phyloP scores from a whole-genome alignment of 1,140 invertebrate genomes.

The Brachionus manjavacas region DNA sequence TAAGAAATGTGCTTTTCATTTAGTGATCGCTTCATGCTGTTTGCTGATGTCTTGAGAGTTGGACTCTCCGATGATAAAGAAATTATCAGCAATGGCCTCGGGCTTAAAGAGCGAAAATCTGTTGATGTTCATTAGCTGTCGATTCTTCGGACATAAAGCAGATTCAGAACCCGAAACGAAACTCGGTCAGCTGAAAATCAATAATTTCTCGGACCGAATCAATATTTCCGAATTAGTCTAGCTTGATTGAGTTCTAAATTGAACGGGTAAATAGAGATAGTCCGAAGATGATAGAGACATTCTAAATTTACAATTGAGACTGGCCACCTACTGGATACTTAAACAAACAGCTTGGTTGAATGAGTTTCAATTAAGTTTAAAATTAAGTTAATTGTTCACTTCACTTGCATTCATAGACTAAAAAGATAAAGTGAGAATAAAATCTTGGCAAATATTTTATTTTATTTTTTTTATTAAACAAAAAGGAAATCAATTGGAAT shows the following conservation, averaged over 20 bases:
- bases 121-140: constrained; percentile 1
- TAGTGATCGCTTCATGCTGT: constrained; percentile 5
- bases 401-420: constrained; percentile 3
- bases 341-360: constrained; percentile 6
- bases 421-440: neutral
- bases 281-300: neutral
- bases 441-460: neutral
- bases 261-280: neutral
- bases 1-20: neutral
- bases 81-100: neutral
- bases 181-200: constrained; percentile 8
- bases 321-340: constrained; percentile 9
- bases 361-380: constrained; percentile 9
- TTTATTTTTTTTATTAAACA: constrained; percentile 6
- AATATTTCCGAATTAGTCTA: constrained; percentile 12
- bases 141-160: neutral
- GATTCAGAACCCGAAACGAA: neutral
- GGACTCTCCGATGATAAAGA: neutral
- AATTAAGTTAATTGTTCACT: constrained; percentile 1
- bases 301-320: constrained; percentile 7
- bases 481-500: constrained; percentile 24
- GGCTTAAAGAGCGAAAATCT: neutral
- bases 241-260: constrained; percentile 18
- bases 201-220: neutral
- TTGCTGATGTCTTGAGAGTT: neutral